Base-by-base conservation (phyloP, 2,888 invertebrate genomes). In the Clusia tigrina region DNA sequence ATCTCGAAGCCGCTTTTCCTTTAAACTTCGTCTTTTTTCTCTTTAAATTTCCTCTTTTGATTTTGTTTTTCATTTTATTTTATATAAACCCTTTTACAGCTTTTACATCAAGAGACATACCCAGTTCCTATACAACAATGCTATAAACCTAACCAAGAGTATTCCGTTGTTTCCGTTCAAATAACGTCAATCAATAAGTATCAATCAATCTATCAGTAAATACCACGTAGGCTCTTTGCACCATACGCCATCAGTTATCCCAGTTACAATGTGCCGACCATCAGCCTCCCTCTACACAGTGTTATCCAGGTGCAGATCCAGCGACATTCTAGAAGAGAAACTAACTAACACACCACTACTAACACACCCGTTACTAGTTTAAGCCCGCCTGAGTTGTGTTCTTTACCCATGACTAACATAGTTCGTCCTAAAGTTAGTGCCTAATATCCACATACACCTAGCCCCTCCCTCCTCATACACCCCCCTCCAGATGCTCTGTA, bases 81-180 rank as follows among this genome's bases (percentile, higher is more conserved):
- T 76, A 63, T 72, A 69, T 67, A 67, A 71, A 76, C 75, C 76
- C 69, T 77, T 60, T 82, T 82, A 73, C 82, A 82, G 82, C 81
- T 73, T 81, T 79, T 76, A 81, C 81, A 76, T 75, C 79, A 74
- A 77, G 76, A 70, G 82, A 81, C 76, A 77, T 81, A 75, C 76
- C 79, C 75, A 80, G 81, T 78, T 74, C 79, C 76, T 78, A 77
- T 74, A 71, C 79, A 72, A 77, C 78, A 74, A 73, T 76, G 77
- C 74, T 76, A 74, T 76, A 76, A 54, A 42, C 17, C 20, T 56
- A 74, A 54, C 64, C 64, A 70, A 73, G 64, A 68, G 71, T 66
- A 65, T 6, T 32, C 12, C 32, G 32, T 32, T 32, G 32, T 42
- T 15, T 48, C 22, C 22, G 48, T 20, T 18, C 22, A 20, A 42